A percentile compares a stretch with the other conserved stretches of the same genome.
phyloP scores from a whole-genome alignment of 2,888 invertebrate species.

The Cataglyphis cursor region DNA sequence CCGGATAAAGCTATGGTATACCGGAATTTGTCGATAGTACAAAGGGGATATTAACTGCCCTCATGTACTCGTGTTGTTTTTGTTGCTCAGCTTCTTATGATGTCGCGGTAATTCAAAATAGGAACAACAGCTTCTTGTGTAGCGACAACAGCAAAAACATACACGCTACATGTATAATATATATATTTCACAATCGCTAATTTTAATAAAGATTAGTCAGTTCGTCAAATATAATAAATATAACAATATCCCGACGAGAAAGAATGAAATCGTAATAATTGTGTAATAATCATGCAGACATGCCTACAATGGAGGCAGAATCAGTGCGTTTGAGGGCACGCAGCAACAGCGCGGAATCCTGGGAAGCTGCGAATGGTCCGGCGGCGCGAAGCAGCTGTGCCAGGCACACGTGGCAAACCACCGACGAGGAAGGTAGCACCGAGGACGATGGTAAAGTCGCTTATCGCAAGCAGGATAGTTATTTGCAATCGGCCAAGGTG shows the following conservation, averaged over 20 bases:
- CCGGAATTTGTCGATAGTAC: slow-evolving; percentile 42
- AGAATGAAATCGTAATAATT: slow-evolving; percentile 4
- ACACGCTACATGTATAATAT: slow-evolving; percentile 8
- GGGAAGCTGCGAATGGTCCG: slow-evolving; percentile 84
- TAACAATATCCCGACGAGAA: not conserved
- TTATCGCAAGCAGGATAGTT: slow-evolving; percentile 37
- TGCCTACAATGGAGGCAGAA: slow-evolving; percentile 82
- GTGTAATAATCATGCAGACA: slow-evolving; percentile 70
- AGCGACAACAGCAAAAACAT: slow-evolving; percentile 1
- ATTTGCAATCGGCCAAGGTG: slow-evolving; percentile 86
- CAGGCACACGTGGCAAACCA: slow-evolving; percentile 82
- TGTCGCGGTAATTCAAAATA: slow-evolving; percentile 23
- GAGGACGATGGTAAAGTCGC: slow-evolving; percentile 55
- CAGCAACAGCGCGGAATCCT: slow-evolving; percentile 89
- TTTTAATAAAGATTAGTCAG: slow-evolving; percentile 30
- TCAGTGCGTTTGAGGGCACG: slow-evolving; percentile 87
- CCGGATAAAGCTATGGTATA: slow-evolving; percentile 4
- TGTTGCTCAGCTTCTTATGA: slow-evolving; percentile 38
- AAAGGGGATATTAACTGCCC: slow-evolving; percentile 46
- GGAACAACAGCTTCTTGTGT: slow-evolving; percentile 27
- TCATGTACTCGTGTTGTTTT: slow-evolving; percentile 32
- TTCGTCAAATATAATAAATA: slow-evolving; percentile 24
- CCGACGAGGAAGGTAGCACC: slow-evolving; percentile 67
- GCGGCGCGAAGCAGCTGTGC: slow-evolving; percentile 70
- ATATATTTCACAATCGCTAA: slow-evolving; percentile 10